phyloP scores from a whole-genome alignment of 2,888 invertebrate genomes.

The Lasioglossum pauxillum region DNA sequence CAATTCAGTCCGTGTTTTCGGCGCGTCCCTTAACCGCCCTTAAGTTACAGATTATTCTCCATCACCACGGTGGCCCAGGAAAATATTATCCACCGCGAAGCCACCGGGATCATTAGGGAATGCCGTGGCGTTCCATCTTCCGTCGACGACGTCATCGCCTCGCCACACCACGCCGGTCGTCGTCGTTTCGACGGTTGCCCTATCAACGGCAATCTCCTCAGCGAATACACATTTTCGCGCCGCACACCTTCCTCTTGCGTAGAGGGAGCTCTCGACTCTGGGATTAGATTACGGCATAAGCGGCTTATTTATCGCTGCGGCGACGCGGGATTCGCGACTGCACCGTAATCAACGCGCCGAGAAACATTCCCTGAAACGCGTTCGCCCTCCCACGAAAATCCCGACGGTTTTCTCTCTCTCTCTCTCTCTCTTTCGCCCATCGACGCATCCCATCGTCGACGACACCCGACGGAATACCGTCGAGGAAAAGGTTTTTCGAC shows the following conservation, averaged over 20 bases:
- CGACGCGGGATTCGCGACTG: slow-evolving; percentile 50
- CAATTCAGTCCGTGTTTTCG: neutral
- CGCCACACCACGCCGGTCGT: neutral
- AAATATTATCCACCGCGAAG: slow-evolving; percentile 13
- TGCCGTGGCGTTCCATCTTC: slow-evolving; percentile 27
- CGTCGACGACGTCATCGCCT: neutral
- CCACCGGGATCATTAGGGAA: slow-evolving; percentile 36
- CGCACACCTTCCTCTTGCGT: slow-evolving; percentile 24
- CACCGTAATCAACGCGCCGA: slow-evolving; percentile 55
- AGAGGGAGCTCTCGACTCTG: slow-evolving; percentile 34
- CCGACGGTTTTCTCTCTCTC: neutral
- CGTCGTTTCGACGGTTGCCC: slow-evolving; percentile 44
- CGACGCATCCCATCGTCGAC: neutral
- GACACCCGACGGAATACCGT: neutral
- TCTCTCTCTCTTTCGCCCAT: neutral
- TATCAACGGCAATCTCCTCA: slow-evolving; percentile 62
- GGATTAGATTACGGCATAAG: slow-evolving; percentile 72
- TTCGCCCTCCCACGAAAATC: neutral
- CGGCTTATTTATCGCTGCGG: slow-evolving; percentile 72
- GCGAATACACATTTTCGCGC: slow-evolving; percentile 48
- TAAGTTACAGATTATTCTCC: neutral
- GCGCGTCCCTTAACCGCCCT: neutral
- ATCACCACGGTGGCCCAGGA: neutral
- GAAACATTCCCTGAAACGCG: slow-evolving; percentile 39
- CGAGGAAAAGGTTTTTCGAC: slow-evolving; percentile 31